Evolutionary conservation across 2,797 vertebrate genomes (phyloP).

Genomic region (Diplodus puntazzo): DNA sequence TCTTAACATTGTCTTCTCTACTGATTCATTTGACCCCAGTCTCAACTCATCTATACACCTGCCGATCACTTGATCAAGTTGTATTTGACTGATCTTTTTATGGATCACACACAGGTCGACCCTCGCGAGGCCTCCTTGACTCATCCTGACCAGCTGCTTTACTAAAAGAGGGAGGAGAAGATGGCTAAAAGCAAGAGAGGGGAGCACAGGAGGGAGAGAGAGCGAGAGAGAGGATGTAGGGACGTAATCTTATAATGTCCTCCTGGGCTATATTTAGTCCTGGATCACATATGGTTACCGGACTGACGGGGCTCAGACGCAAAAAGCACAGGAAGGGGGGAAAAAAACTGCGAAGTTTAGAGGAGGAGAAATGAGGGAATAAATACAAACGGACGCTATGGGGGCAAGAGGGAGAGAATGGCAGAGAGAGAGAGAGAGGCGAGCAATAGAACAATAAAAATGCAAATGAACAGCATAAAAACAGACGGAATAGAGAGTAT

Average conservation of each 20-base stretch:
- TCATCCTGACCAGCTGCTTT: slow-evolving; percentile 16
- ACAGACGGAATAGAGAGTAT: slow-evolving; percentile 50
- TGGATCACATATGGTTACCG: slow-evolving; percentile 59
- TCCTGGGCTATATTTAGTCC: slow-evolving; percentile 74
- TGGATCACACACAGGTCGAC: slow-evolving; percentile 32
- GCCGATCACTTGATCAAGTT: slow-evolving; percentile 13
- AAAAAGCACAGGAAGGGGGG: slow-evolving; percentile 40
- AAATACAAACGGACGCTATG: slow-evolving; percentile 60
- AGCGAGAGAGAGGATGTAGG: slow-evolving; percentile 52
- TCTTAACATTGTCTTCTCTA: not conserved
- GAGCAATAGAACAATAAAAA: slow-evolving; percentile 81
- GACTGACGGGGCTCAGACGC: slow-evolving; percentile 44
- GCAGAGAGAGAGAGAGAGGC: slow-evolving; percentile 16
- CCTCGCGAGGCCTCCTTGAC: slow-evolving; percentile 19
- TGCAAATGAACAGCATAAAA: slow-evolving; percentile 75
- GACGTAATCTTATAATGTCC: slow-evolving; percentile 73
- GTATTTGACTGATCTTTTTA: slow-evolving; percentile 17
- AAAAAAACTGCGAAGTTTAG: slow-evolving; percentile 58
- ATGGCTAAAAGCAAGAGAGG: slow-evolving; percentile 23
- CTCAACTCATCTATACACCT: slow-evolving; percentile 20
- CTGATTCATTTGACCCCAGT: slow-evolving; percentile 33
- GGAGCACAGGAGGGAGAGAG: slow-evolving; percentile 1
- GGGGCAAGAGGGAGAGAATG: slow-evolving; percentile 12
- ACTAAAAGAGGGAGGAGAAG: slow-evolving; percentile 28
- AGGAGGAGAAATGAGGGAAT: slow-evolving; percentile 61